Evolutionary conservation across 2,888 invertebrate genomes (phyloP).

Genomic region (Merodon equestris): DNA sequence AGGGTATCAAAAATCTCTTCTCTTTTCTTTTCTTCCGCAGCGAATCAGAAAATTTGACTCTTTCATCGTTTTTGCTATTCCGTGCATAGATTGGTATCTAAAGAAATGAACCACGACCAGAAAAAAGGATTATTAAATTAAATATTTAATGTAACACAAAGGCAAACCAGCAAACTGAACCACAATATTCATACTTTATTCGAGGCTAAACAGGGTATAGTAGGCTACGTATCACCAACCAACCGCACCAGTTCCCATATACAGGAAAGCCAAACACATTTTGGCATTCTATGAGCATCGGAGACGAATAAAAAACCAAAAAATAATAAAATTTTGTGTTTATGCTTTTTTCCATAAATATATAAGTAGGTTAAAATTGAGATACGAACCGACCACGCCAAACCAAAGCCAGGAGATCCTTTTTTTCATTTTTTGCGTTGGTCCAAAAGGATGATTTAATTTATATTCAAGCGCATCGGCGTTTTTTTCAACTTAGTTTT

Average conservation of each 20-base stretch:
- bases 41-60: conserved; percentile 21
- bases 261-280: too few species aligned
- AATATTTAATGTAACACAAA: conserved; percentile 44
- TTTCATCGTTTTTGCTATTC: conserved; percentile 12
- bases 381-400: conserved; percentile 9
- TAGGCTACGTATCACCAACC: conserved; percentile 3
- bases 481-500: conserved; percentile 20
- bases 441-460: conserved; percentile 30
- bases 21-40: background rate
- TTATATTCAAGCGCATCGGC: conserved; percentile 24
- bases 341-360: conserved; percentile 52
- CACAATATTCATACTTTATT: conserved; percentile 50
- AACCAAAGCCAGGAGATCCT: conserved; percentile 13
- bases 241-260: too few species aligned
- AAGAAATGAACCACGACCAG: conserved; percentile 12
- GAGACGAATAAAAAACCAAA: conserved; percentile 7
- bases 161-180: conserved; percentile 11
- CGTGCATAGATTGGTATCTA: conserved; percentile 8
- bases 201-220: conserved; percentile 25
- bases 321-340: conserved; percentile 49
- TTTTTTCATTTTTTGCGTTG: background rate
- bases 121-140: conserved; percentile 48
- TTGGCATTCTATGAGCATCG: background rate
- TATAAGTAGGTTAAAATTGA: conserved; percentile 51
- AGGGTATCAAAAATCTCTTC: too few species aligned